These are phyloP conservation scores for Oophaga pumilio DNA, from an alignment of 2,113 vertebrate genomes.

Conservation along the genomic window DNA sequence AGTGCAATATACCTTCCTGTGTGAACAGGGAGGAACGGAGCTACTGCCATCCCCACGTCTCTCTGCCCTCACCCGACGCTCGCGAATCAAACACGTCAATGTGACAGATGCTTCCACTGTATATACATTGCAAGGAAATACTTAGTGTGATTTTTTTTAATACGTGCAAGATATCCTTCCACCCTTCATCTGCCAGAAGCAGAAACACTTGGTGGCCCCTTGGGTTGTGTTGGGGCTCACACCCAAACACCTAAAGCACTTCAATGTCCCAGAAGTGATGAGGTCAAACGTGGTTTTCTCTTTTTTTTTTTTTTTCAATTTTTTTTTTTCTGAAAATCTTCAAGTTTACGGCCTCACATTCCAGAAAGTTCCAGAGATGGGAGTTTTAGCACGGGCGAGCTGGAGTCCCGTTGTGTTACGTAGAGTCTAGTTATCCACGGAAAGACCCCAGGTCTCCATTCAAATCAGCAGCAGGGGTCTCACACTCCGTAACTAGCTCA, in stretches of 20 bases:
- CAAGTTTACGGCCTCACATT: conserved; percentile 35
- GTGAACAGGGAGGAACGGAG: background rate
- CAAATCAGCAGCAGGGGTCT: conserved; percentile 44
- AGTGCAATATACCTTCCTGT: conserved; percentile 9
- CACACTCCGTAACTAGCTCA: background rate
- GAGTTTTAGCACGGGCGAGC: conserved; percentile 2
- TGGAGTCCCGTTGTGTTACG: background rate
- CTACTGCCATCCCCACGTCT: background rate
- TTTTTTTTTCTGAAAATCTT: conserved; percentile 19
- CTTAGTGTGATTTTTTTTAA: conserved; percentile 50
- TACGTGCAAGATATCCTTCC: conserved; percentile 45
- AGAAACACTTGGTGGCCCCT: conserved; percentile 11
- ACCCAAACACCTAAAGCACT: conserved; percentile 23
- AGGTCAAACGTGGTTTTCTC: conserved; percentile 36
- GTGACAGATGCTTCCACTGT: background rate
- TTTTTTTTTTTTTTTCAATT: background rate
- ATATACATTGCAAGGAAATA: conserved; percentile 47
- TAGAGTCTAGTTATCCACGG: conserved; percentile 8
- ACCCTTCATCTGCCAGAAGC: conserved; percentile 24
- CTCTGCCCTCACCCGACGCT: background rate
- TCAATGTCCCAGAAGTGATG: conserved; percentile 11
- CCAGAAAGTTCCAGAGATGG: conserved; percentile 45
- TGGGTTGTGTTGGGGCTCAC: background rate
- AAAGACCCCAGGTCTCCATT: conserved; percentile 18
- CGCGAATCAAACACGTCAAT: background rate